Percentiles rank a stretch among this genome's conserved stretches.
Conservation (phyloP, 1,140 invertebrate species). For the silkworm (Bombyx mori) region ASM3026992v2 NC_085124.1:7956501-7957000, state of each 20-base stretch:
- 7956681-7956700: conserved; percentile 48
- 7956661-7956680: conserved; percentile 33
- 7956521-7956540: neutral
- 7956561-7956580: conserved; percentile 22
- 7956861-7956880: conserved; percentile 36
- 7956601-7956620: conserved; percentile 34
- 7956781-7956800: conserved; percentile 45
- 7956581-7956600: conserved; percentile 34
- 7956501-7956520: neutral
- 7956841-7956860: conserved; percentile 37
- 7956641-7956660: conserved; percentile 23
- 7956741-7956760: conserved; percentile 21
- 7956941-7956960: conserved; percentile 21
- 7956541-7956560: neutral
- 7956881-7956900: conserved; percentile 31
- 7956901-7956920: conserved; percentile 37
- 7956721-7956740: conserved; percentile 31
- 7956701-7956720: conserved; percentile 38
- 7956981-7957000: no score
- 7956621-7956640: conserved; percentile 32
- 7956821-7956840: conserved; percentile 36
- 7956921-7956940: conserved; percentile 25
- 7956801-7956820: conserved; percentile 33
- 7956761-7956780: conserved; percentile 32
- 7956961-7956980: no score